Evolutionary conservation across 2,797 vertebrate species (phyloP), one percentile per base, ranked within the genome.

Genomic region (Megaceryle alcyon): DNA sequence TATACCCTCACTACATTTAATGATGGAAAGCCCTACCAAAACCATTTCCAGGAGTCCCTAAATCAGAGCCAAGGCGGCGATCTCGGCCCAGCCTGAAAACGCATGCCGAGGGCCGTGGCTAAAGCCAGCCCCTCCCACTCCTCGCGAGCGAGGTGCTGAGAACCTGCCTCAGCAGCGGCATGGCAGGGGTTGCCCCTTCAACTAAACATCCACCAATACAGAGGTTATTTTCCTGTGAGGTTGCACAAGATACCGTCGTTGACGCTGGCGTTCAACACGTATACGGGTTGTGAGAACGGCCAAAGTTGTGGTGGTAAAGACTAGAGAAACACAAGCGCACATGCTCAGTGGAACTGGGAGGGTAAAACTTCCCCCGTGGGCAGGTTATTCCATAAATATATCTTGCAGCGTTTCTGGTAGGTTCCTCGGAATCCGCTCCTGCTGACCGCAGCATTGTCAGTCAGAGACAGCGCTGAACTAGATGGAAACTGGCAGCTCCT

Each of bases 401-500:
- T 92, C 76, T 91, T 25, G 39, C 91, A 92, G 82, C 76, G 17
- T n/a, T 92, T 94, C 72, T 80, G 60, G 93, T 73, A 43, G 88
- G 31, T 68, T 83, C 76, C 82, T 94, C 44, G 0, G 57, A 53
- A 91, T 79, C 87, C 0, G 0, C 72, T 75, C n/a, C 0, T 68
- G 95, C 94, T 94, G 96, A 97, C 85, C 91, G 10, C 84, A 91
- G 92, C 37, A 0, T 1, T 91, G 93, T 83, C 92, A 85, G 60
- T 76, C 86, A 73, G 81, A 72, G 82, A 12, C 3, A 0, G 39
- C 5, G 86, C 81, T 92, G 86, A 94, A 70, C 14, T 51, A 90
- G 76, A 95, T 94, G 92, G 76, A 79, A 95, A 71, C 85, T 88
- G 96, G 95, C 95, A 95, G 82, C 86, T 88, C 79, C 82, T 41